Percentiles rank a stretch among this genome's conserved stretches.
These are phyloP conservation scores for Stratiolaelaps scimitus DNA, from an alignment of 1,140 invertebrate species.

Conservation along the genomic window DNA sequence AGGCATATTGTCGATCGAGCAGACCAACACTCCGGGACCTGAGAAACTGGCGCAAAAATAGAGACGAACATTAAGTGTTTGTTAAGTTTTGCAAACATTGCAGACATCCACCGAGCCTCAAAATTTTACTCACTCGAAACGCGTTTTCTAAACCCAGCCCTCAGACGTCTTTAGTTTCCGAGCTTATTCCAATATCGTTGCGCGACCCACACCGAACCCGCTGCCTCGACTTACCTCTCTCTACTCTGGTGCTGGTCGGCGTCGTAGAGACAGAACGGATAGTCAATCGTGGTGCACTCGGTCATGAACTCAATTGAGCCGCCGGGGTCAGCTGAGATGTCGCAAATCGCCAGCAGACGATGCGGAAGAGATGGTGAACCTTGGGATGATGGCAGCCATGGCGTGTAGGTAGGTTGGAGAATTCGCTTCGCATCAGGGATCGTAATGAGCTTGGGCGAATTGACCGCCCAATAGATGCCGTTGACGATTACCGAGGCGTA, in stretches of 20 bases:
- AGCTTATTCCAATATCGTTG: too few relatives aligned
- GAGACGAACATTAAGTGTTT: too few relatives aligned
- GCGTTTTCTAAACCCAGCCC: too few relatives aligned
- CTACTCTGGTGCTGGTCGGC: conserved; percentile 92
- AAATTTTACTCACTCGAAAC: too few relatives aligned
- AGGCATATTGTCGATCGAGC: conserved; percentile 99
- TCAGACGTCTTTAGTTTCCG: too few relatives aligned
- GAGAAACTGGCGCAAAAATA: conserved; percentile 56
- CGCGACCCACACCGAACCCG: conserved; percentile 3
- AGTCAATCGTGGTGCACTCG: conserved; percentile 98
- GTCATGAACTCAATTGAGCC: conserved; percentile 99
- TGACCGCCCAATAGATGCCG: conserved; percentile 96
- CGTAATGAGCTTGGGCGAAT: conserved; percentile 84
- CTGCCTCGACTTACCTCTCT: conserved; percentile 54
- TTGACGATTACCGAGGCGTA: conserved; percentile 94
- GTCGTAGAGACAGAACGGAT: conserved; percentile 95
- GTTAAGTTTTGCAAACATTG: too few relatives aligned
- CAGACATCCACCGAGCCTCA: too few relatives aligned
- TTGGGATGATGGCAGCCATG: conserved; percentile 70
- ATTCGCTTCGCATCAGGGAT: conserved; percentile 95
- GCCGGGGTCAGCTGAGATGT: conserved; percentile 96
- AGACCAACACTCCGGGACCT: conserved; percentile 89
- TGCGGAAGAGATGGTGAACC: conserved; percentile 78
- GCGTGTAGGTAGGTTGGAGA: conserved; percentile 67
- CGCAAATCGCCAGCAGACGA: conserved; percentile 67